Evolutionary conservation across 2,113 vertebrate species (phyloP), one percentile per base, ranked within the genome.

Genomic region (Chaenocephalus aceratus): DNA sequence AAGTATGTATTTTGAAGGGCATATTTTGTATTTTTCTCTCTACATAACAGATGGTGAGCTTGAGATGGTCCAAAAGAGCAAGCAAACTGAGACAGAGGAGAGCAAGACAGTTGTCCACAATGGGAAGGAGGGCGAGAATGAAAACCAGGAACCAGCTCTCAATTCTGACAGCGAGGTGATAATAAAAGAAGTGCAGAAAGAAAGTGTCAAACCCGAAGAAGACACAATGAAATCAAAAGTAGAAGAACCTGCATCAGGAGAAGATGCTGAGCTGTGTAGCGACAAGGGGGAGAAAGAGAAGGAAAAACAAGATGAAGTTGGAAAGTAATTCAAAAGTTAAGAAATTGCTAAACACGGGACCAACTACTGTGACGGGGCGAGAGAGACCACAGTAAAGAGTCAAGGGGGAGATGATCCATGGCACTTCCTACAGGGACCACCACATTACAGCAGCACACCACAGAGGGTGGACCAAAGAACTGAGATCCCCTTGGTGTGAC

Each of bases 381-480:
- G 81, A 88, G 84, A 89, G 77, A 53, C 84, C 84, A 91, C 89
- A 93, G 91, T 94, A 85, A 82, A 85, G 23, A n/a, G 53, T 72
- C 74, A 72, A 68, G 21, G 63, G 44, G 62, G 52, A 49, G 49
- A 77, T 10, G 79, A 89, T 90, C 90, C 87, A 85, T 90, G 86
- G 83, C 83, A 91, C 88, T 92, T 91, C 89, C 86, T 88, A 90
- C 88, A 88, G 83, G 91, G 89, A 91, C 92, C 92, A 90, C 85
- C 91, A 86, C 81, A 81, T 85, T 73, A 87, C 86, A 91, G 85
- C 92, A 93, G 91, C 90, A 93, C 91, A 93, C 82, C 86, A 88
- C 87, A 80, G 56, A 91, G 70, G 86, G 88, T 90, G 90, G 90
- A 93, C 92, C 92, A 94, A 94, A 94, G 91, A 93, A 89, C 90